Evolutionary conservation across 2,888 invertebrate species (phyloP).

Genomic region (Deladenus siricidicola): DNA sequence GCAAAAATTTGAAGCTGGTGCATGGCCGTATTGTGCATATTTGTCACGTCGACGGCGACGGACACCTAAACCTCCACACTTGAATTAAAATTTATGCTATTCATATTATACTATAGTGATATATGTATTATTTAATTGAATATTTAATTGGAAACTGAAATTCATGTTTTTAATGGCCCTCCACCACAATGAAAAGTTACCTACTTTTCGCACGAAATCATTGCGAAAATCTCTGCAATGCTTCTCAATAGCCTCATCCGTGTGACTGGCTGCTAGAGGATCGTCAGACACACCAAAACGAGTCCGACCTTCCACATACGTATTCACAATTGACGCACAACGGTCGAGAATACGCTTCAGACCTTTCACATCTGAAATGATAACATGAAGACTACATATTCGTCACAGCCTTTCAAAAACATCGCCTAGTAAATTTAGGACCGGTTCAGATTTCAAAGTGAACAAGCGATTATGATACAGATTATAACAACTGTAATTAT

Average conservation of each 20-base stretch:
- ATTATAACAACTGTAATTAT: too few species aligned
- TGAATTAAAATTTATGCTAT: not conserved
- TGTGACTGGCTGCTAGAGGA: not conserved
- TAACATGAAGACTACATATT: not conserved
- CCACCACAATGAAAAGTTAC: conserved; percentile 3
- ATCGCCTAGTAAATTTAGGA: too few species aligned
- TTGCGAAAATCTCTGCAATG: conserved; percentile 39
- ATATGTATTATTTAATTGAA: too few species aligned
- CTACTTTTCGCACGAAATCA: conserved; percentile 43
- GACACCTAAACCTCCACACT: conserved; percentile 27
- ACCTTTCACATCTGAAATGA: conserved; percentile 37
- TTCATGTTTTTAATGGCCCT: too few species aligned
- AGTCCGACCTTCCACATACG: conserved; percentile 29
- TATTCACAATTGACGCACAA: conserved; percentile 32
- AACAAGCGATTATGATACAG: too few species aligned
- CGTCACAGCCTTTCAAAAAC: conserved; percentile 1
- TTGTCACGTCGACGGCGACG: conserved; percentile 42
- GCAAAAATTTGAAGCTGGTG: conserved; percentile 36
- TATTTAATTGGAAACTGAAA: not conserved
- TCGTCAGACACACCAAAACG: not conserved
- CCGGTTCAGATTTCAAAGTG: too few species aligned
- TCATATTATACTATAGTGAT: too few species aligned
- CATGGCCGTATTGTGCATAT: conserved; percentile 47
- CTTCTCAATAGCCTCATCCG: conserved; percentile 12
- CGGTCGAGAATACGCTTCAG: conserved; percentile 41